These are phyloP conservation scores for Variabilichromis moorii DNA, from an alignment of 2,113 vertebrate genomes.

Conservation along the genomic window DNA sequence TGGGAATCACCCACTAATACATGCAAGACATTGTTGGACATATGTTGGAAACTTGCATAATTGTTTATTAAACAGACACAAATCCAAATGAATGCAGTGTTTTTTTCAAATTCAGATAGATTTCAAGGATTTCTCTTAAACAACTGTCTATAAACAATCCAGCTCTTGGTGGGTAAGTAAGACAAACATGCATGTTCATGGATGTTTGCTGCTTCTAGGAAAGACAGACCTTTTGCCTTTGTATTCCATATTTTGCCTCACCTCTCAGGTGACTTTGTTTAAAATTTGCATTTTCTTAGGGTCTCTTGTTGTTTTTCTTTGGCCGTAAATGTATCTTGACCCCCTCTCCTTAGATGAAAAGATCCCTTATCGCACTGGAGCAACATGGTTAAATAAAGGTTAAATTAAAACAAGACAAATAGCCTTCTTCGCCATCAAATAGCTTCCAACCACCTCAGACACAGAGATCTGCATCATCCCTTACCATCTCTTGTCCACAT, in stretches of 20 bases:
- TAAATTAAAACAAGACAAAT: slow-evolving; percentile 39
- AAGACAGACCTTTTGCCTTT: background rate
- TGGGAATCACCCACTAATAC: slow-evolving; percentile 4
- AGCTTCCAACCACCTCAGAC: background rate
- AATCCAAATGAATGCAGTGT: background rate
- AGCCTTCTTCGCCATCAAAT: slow-evolving; percentile 1
- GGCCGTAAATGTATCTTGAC: background rate
- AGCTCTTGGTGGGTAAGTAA: background rate
- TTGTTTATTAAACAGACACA: background rate
- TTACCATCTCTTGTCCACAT: background rate
- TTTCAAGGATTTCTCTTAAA: fast-evolving
- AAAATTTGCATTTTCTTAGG: background rate
- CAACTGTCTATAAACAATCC: background rate
- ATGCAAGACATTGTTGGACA: background rate
- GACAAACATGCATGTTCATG: background rate
- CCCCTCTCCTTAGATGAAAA: background rate
- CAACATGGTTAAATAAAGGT: slow-evolving; percentile 32
- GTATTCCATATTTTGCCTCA: background rate
- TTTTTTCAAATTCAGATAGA: background rate
- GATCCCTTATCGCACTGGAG: background rate
- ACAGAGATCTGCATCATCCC: slow-evolving; percentile 13
- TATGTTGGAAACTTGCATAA: background rate
- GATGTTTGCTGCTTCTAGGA: background rate
- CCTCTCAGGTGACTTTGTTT: background rate
- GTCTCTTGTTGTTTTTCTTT: background rate